These are phyloP conservation scores for Callyntrura sp. DNA, from an alignment of 2,888 invertebrate species.

Conservation along the genomic window DNA sequence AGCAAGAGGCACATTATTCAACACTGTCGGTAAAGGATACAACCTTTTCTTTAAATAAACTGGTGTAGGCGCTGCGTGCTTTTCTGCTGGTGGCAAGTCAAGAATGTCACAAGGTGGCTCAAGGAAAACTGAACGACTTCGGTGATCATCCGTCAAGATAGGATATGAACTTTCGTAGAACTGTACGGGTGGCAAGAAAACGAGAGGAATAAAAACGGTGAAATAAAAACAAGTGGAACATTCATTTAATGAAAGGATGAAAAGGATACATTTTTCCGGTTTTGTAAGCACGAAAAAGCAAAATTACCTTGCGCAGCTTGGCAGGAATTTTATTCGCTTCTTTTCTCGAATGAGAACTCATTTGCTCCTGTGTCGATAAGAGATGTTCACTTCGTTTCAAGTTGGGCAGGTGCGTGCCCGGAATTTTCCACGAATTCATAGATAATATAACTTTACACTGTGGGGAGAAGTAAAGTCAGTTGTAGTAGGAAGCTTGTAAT, in stretches of 20 bases:
- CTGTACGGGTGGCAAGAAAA: conserved; percentile 30
- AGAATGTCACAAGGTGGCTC: conserved; percentile 47
- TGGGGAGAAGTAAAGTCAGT: not conserved
- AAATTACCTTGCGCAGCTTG: conserved; percentile 48
- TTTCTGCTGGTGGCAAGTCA: conserved; percentile 19
- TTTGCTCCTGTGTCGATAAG: not conserved
- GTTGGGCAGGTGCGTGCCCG: conserved; percentile 43
- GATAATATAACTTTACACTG: conserved; percentile 60
- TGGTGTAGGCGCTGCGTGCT: conserved; percentile 41
- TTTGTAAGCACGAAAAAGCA: conserved; percentile 18
- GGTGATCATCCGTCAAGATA: not conserved
- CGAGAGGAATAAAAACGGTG: not conserved
- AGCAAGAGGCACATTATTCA: conserved; percentile 27
- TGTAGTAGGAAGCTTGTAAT: conserved; percentile 14
- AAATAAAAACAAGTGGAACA: no score
- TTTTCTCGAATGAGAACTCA: not conserved
- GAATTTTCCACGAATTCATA: conserved; percentile 66
- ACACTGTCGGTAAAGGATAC: conserved; percentile 49
- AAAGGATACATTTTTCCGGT: not conserved
- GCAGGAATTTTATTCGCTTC: conserved; percentile 41
- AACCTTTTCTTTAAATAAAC: conserved; percentile 50
- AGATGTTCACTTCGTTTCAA: conserved; percentile 25
- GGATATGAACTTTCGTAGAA: conserved; percentile 61
- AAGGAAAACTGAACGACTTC: conserved; percentile 61
- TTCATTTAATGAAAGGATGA: no score